A percentile compares a stretch with the other conserved stretches of the same genome.
phyloP scores from a whole-genome alignment of 2,113 vertebrate species.

The Clarias macrocephalus region DNA sequence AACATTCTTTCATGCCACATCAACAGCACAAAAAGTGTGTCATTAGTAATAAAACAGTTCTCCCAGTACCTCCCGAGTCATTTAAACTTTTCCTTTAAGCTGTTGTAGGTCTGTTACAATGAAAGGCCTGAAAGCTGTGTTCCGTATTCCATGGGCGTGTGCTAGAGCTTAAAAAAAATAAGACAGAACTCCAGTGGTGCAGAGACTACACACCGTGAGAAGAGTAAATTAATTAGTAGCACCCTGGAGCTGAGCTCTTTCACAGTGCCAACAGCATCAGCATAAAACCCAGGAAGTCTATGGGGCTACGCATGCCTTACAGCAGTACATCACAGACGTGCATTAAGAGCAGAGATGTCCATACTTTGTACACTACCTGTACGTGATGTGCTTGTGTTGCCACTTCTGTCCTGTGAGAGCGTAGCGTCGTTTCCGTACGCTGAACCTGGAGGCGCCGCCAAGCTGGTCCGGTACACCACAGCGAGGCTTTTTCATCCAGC shows the following conservation, averaged over 20 bases:
- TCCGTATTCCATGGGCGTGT: constrained; percentile 5
- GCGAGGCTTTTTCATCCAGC: constrained; percentile 98
- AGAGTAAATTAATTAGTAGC: constrained; percentile 30
- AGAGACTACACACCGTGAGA: constrained; percentile 34
- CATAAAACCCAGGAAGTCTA: neutral
- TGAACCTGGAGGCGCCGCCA: constrained; percentile 84
- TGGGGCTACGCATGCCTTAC: constrained; percentile 1
- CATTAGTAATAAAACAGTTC: constrained; percentile 4
- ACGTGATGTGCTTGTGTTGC: constrained; percentile 99
- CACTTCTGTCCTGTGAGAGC: constrained; percentile 97
- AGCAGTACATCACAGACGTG: neutral
- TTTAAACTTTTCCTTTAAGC: neutral
- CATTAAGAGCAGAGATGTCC: neutral
- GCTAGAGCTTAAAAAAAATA: neutral
- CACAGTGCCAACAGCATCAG: neutral
- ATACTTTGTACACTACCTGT: constrained; percentile 79
- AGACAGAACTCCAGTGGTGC: constrained; percentile 1
- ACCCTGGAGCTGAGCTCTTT: constrained; percentile 5
- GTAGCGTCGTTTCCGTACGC: constrained; percentile 89
- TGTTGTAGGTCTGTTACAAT: neutral
- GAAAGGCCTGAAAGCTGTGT: neutral
- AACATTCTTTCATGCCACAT: constrained; percentile 10
- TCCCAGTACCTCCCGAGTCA: neutral
- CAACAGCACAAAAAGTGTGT: constrained; percentile 1
- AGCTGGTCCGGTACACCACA: constrained; percentile 95